A percentile compares a stretch with the other conserved stretches of the same genome.
phyloP scores from a whole-genome alignment of 2,888 invertebrate genomes.

The Drosophila heteroneura region DNA sequence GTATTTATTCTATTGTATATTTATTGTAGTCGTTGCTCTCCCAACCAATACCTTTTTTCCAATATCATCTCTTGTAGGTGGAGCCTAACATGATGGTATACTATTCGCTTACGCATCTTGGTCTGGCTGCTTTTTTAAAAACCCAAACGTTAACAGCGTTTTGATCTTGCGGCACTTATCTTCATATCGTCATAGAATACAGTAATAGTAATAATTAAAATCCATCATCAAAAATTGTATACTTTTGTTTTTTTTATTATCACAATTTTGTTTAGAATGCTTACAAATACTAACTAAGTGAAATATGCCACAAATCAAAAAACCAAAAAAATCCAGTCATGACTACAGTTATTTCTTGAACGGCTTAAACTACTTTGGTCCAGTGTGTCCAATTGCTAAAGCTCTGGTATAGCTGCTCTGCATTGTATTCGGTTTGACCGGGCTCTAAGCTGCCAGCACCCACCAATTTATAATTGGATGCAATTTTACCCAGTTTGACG shows the following conservation, averaged over 20 bases:
- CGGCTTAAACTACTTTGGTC: constrained; percentile 49
- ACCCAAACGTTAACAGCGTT: background rate
- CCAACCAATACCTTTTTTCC: background rate
- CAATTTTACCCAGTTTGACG: constrained; percentile 87
- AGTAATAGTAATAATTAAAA: background rate
- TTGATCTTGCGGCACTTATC: constrained; percentile 14
- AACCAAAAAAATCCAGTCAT: constrained; percentile 17
- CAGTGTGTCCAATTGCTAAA: constrained; percentile 90
- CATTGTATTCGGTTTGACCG: constrained; percentile 89
- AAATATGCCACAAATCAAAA: constrained; percentile 53
- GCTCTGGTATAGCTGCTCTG: constrained; percentile 88
- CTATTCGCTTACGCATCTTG: constrained; percentile 8
- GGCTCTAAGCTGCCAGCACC: constrained; percentile 89
- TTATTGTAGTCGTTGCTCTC: background rate
- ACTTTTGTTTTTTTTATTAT: constrained; percentile 40
- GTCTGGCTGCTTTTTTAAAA: background rate
- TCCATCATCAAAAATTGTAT: constrained; percentile 18
- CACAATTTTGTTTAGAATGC: constrained; percentile 49
- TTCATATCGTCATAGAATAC: constrained; percentile 1
- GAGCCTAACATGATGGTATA: background rate
- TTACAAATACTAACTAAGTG: constrained; percentile 35
- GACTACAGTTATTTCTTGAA: constrained; percentile 22
- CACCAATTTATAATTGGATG: constrained; percentile 88
- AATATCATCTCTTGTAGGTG: background rate
- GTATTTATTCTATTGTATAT: background rate